Percentiles rank a stretch among this genome's conserved stretches.
Conservation (phyloP, 1,140 invertebrate species). For the Cherax destructor region DNA sequence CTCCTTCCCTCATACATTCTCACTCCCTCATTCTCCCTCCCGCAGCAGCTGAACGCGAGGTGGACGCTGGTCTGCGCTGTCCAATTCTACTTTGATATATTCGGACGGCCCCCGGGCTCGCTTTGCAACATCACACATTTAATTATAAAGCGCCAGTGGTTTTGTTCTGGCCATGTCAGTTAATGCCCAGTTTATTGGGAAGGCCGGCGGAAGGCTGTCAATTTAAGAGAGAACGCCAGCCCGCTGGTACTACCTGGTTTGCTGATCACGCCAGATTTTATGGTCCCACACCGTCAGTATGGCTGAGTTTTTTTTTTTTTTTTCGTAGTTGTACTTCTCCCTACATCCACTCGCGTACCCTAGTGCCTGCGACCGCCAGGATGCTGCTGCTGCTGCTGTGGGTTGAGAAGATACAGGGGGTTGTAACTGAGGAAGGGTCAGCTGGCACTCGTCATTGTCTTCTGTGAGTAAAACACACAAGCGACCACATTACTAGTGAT, state of each 20-base stretch:
- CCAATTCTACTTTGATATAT: conserved; percentile 70
- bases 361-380: background rate
- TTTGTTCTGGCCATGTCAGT: conserved; percentile 69
- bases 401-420: background rate
- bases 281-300: background rate
- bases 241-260: background rate
- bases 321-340: background rate
- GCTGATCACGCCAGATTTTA: conserved; percentile 1
- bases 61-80: conserved; percentile 64
- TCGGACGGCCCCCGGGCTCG: conserved; percentile 64
- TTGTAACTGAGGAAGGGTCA: too few relatives aligned
- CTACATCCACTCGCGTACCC: background rate
- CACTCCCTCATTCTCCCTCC: conserved; percentile 6
- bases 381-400: background rate
- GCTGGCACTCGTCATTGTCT: too few relatives aligned
- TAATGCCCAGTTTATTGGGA: conserved; percentile 70
- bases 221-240: conserved; percentile 59
- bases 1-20: background rate
- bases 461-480: too few relatives aligned
- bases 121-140: conserved; percentile 70
- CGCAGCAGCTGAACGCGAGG: conserved; percentile 47
- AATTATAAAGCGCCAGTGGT: conserved; percentile 68
- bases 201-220: conserved; percentile 64
- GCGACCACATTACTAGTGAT: too few relatives aligned
- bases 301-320: too few relatives aligned